Conservation (phyloP, 2,888 invertebrate genomes). For the Acronicta aceris region DNA sequence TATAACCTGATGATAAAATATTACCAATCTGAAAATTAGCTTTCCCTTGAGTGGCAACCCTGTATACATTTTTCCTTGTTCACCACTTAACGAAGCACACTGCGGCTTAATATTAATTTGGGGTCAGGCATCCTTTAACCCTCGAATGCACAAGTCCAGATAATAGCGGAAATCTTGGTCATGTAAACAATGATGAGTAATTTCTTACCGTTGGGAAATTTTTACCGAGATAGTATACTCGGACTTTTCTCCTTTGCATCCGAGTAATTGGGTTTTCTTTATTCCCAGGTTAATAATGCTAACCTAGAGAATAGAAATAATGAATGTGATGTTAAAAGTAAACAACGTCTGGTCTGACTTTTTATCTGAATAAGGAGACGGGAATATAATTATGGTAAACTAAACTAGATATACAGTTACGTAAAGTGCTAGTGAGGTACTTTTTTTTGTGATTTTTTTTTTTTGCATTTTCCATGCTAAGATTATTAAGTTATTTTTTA, state of each 20-base stretch:
- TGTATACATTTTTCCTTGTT: conserved; percentile 51
- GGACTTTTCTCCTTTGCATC: neutral
- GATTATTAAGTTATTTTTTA: too few relatives aligned
- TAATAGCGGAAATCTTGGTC: conserved; percentile 48
- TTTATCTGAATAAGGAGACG: too few relatives aligned
- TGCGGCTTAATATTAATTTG: conserved; percentile 60
- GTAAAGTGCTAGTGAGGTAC: too few relatives aligned
- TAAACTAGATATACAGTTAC: too few relatives aligned
- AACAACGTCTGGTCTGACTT: too few relatives aligned
- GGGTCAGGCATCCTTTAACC: conserved; percentile 49
- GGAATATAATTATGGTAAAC: too few relatives aligned
- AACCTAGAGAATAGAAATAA: conserved; percentile 7
- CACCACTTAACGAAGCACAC: conserved; percentile 50
- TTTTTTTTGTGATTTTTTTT: too few relatives aligned
- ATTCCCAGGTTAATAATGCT: neutral
- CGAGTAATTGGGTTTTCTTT: conserved; percentile 2
- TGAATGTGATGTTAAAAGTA: too few relatives aligned
- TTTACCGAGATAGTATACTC: neutral
- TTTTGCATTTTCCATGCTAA: too few relatives aligned
- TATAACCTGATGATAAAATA: too few relatives aligned
- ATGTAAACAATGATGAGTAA: conserved; percentile 54
- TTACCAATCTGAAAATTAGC: neutral
- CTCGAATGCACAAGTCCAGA: conserved; percentile 41
- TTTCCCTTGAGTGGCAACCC: conserved; percentile 28
- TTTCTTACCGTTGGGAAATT: conserved; percentile 15